Percentiles rank a stretch among this genome's conserved stretches.
Conservation (phyloP, 2,797 vertebrate genomes). For the Macropus fuliginosus region DNA sequence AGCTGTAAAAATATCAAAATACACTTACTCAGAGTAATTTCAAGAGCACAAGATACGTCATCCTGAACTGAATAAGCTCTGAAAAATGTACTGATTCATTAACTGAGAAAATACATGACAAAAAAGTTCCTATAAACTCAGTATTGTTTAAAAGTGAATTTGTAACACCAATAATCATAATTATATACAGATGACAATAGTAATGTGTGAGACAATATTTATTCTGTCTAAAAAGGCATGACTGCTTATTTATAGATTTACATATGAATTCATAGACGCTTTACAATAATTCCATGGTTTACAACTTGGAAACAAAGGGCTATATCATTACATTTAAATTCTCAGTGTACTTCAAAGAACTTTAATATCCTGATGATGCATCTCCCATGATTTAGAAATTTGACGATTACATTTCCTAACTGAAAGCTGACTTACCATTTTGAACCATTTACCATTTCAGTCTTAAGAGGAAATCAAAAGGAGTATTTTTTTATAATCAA, state of each 20-base stretch:
- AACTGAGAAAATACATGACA: background rate
- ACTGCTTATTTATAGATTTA: background rate
- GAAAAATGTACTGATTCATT: background rate
- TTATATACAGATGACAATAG: background rate
- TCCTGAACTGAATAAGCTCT: conserved; percentile 29
- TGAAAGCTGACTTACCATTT: background rate
- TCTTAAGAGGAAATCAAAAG: conserved; percentile 44
- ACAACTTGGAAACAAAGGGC: background rate
- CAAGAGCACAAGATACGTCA: background rate
- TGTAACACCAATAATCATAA: background rate
- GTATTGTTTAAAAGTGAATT: background rate
- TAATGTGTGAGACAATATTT: background rate
- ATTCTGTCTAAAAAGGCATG: background rate
- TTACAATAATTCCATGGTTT: background rate
- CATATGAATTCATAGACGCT: background rate
- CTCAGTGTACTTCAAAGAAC: background rate
- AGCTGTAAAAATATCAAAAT: conserved; percentile 29
- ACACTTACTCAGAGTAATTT: conserved; percentile 44
- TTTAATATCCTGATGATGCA: background rate
- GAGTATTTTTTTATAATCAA: conserved; percentile 53
- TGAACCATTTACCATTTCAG: conserved; percentile 5
- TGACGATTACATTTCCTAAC: conserved; percentile 25
- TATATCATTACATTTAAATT: background rate
- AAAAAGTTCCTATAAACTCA: background rate
- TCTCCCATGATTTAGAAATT: background rate